A percentile compares a stretch with the other conserved stretches of the same genome.
Evolutionary conservation across 2,888 invertebrate species (phyloP).

Genomic region (Sphaerophoria rueppellii): DNA sequence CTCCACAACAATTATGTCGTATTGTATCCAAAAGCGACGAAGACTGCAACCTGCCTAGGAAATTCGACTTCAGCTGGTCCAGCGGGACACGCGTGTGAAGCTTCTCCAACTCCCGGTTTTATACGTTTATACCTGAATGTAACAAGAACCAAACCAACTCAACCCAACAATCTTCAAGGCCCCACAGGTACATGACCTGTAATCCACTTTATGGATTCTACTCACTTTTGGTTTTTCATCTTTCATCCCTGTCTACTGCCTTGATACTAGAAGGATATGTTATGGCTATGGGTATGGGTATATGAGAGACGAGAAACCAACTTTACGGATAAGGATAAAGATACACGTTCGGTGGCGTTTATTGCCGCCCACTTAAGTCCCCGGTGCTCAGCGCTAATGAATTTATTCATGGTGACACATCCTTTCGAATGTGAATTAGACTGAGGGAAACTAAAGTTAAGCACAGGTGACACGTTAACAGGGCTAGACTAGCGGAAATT

Average conservation of each 20-base stretch:
- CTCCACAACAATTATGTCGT: slow-evolving; percentile 1
- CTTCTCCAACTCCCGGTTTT: background rate
- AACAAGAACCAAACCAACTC: slow-evolving; percentile 9
- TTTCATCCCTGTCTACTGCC: slow-evolving; percentile 5
- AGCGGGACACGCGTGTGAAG: slow-evolving; percentile 35
- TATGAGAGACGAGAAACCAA: slow-evolving; percentile 2
- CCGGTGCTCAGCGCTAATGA: slow-evolving; percentile 70
- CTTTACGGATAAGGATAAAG: slow-evolving; percentile 1
- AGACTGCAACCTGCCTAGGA: slow-evolving; percentile 6
- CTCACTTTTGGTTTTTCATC: slow-evolving; percentile 59
- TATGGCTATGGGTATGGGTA: background rate
- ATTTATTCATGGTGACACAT: slow-evolving; percentile 73
- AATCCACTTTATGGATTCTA: slow-evolving; percentile 70
- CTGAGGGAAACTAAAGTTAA: slow-evolving; percentile 58
- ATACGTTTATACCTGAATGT: background rate
- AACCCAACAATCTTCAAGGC: slow-evolving; percentile 56
- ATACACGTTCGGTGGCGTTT: slow-evolving; percentile 62
- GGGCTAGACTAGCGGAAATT: background rate
- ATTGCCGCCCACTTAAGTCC: slow-evolving; percentile 71
- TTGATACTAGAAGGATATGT: background rate
- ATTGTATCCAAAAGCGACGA: background rate
- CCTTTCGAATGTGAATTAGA: slow-evolving; percentile 66
- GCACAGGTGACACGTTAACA: background rate
- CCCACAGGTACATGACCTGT: slow-evolving; percentile 68
- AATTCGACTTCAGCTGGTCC: slow-evolving; percentile 28